Percentiles rank a stretch among this genome's conserved stretches.
Evolutionary conservation across 2,113 vertebrate genomes (phyloP).

Genomic region (Acinonyx jubatus): DNA sequence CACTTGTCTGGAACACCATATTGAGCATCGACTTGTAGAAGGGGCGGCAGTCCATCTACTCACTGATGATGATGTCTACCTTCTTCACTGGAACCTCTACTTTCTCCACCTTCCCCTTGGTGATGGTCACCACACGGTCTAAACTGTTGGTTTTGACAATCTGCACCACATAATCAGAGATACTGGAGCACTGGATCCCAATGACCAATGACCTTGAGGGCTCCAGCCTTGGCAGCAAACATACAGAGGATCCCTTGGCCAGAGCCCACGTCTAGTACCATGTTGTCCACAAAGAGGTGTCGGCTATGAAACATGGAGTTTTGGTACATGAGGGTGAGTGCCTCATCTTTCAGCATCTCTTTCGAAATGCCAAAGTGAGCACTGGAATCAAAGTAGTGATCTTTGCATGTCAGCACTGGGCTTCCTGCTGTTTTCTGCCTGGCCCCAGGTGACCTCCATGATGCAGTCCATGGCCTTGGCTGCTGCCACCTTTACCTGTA

Average conservation of each 20-base stretch:
- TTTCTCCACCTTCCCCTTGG: slow-evolving; percentile 96
- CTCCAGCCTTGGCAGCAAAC: slow-evolving; percentile 95
- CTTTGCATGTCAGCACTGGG: slow-evolving; percentile 94
- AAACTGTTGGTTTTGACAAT: slow-evolving; percentile 96
- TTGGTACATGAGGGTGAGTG: slow-evolving; percentile 93
- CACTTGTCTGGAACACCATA: slow-evolving; percentile 94
- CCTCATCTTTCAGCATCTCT: slow-evolving; percentile 97
- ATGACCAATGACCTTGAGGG: slow-evolving; percentile 94
- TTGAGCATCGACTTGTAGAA: slow-evolving; percentile 97
- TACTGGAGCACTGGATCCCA: slow-evolving; percentile 95
- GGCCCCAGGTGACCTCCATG: slow-evolving; percentile 88
- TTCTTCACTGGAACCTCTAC: slow-evolving; percentile 93
- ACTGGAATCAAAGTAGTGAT: slow-evolving; percentile 96
- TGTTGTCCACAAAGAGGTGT: slow-evolving; percentile 95
- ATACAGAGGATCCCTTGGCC: slow-evolving; percentile 95
- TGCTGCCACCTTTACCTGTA: not conserved
- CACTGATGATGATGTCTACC: slow-evolving; percentile 95
- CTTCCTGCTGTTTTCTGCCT: slow-evolving; percentile 89
- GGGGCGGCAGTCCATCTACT: slow-evolving; percentile 97
- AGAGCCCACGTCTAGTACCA: slow-evolving; percentile 94
- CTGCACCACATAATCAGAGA: slow-evolving; percentile 95
- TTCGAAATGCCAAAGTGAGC: slow-evolving; percentile 97
- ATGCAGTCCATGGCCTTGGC: not conserved
- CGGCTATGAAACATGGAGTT: slow-evolving; percentile 97
- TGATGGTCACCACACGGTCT: slow-evolving; percentile 94